Percentiles rank a stretch among this genome's conserved stretches.
Conservation (phyloP, 2,797 vertebrate genomes). For the Myotis myotis region DNA sequence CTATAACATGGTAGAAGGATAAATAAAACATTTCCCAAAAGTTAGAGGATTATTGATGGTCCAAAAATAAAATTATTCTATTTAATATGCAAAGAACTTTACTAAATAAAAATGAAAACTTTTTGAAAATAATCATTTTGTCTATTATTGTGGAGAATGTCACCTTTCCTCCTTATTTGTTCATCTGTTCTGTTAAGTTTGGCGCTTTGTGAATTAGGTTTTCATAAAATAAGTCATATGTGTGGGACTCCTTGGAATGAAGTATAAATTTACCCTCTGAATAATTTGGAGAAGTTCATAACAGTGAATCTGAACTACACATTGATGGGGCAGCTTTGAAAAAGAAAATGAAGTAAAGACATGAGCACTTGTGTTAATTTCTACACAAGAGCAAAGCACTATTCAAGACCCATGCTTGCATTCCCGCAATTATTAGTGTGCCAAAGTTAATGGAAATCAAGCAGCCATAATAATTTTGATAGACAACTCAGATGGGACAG, state of each 20-base stretch:
- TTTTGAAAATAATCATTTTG: neutral
- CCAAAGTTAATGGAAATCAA: neutral
- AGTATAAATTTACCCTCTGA: neutral
- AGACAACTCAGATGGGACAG: neutral
- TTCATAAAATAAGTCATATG: neutral
- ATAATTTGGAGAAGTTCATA: constrained; percentile 25
- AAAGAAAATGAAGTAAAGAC: constrained; percentile 15
- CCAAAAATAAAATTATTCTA: constrained; percentile 15
- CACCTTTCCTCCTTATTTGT: neutral
- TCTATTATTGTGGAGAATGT: neutral
- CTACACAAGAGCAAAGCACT: neutral
- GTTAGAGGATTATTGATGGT: neutral
- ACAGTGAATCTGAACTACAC: neutral
- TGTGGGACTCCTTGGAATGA: neutral
- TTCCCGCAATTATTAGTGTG: neutral
- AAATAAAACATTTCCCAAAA: constrained; percentile 26
- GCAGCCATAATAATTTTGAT: constrained; percentile 1
- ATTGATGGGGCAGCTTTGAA: neutral
- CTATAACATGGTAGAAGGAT: neutral
- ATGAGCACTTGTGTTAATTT: neutral
- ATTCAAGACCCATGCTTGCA: neutral
- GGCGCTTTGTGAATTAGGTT: constrained; percentile 4
- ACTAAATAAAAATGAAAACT: neutral
- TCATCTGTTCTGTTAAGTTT: neutral
- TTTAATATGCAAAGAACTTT: neutral